Evolutionary conservation across 2,113 vertebrate genomes (phyloP).

Genomic region (Oryzias javanicus): DNA sequence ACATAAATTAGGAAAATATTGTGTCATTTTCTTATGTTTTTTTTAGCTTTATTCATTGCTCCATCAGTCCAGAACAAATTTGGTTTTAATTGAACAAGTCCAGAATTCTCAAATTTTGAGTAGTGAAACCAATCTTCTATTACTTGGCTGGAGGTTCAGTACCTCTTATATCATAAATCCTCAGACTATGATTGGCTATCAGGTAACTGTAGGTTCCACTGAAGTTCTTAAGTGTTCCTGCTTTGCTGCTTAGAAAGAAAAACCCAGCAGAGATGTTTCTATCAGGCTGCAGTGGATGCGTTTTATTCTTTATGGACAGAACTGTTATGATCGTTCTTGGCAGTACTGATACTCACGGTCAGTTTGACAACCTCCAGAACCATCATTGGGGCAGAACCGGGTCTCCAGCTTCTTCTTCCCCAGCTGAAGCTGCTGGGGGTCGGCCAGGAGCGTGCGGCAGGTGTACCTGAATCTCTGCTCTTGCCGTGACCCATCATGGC

Average conservation of each 20-base stretch:
- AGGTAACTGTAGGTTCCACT: too few species aligned
- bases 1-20: background rate
- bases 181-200: too few species aligned
- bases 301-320: background rate
- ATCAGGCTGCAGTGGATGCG: background rate
- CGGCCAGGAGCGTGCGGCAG: slow-evolving; percentile 85
- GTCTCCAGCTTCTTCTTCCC: slow-evolving; percentile 89
- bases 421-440: slow-evolving; percentile 91
- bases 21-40: background rate
- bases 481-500: slow-evolving; percentile 85
- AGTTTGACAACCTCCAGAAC: slow-evolving; percentile 85
- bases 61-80: too few species aligned
- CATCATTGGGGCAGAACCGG: slow-evolving; percentile 86
- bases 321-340: too few species aligned
- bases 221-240: too few species aligned
- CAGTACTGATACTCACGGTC: slow-evolving; percentile 76
- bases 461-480: slow-evolving; percentile 96
- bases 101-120: too few species aligned
- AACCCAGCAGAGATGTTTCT: too few species aligned
- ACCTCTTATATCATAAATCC: background rate
- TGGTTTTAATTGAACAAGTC: too few species aligned
- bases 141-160: background rate
- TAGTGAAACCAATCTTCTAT: background rate
- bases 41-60: background rate
- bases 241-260: too few species aligned